Percentiles rank a stretch among this genome's conserved stretches.
These are phyloP conservation scores for Vulpes lagopus DNA, from an alignment of 2,113 vertebrate species.

Conservation along the genomic window DNA sequence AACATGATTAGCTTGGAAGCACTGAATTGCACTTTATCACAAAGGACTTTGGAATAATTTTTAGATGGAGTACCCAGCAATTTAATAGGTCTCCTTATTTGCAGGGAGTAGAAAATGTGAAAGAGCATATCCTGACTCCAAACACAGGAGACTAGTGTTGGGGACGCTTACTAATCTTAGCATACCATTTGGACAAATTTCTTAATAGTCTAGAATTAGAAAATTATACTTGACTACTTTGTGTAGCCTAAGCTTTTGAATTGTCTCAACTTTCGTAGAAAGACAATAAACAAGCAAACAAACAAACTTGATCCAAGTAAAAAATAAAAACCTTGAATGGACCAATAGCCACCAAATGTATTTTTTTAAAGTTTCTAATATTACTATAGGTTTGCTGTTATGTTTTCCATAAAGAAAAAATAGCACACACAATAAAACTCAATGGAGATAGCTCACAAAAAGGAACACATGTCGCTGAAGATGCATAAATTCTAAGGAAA, in stretches of 20 bases:
- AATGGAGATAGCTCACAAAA: background rate
- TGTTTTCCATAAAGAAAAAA: background rate
- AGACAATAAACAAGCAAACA: background rate
- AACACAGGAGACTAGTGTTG: background rate
- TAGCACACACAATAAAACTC: background rate
- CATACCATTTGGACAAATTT: background rate
- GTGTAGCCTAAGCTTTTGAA: background rate
- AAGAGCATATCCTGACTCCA: background rate
- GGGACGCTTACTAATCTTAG: background rate
- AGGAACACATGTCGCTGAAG: background rate
- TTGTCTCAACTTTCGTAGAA: background rate
- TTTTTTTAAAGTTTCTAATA: background rate
- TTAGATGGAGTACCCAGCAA: background rate
- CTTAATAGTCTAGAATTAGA: background rate
- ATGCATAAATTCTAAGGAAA: background rate
- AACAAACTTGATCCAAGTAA: background rate
- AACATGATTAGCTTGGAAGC: background rate
- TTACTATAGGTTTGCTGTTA: background rate
- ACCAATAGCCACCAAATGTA: background rate
- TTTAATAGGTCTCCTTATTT: background rate
- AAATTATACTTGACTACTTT: background rate
- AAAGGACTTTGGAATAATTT: background rate
- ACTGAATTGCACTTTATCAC: background rate
- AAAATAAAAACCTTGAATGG: background rate
- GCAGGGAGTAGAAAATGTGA: background rate